Evolutionary conservation across 2,113 vertebrate species (phyloP), one percentile per base, ranked within the genome.

Genomic region (Orientallactaga bullata): DNA sequence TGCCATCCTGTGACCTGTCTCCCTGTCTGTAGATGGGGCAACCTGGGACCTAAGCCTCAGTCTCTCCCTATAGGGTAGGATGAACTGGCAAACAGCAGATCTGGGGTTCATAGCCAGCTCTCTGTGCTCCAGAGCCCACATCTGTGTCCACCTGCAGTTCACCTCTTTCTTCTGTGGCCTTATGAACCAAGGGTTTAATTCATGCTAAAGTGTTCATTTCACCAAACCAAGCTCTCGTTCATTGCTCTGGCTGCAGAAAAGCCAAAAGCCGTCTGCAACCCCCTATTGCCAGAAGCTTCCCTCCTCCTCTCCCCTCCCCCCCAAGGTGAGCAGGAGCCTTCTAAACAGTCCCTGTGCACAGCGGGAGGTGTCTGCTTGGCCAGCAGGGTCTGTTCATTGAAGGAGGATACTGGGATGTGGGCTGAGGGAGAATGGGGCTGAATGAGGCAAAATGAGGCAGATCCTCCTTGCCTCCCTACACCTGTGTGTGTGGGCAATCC

Each of bases 221-320:
- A 65, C 18, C 24, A 81, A 61, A 16, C 35, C 35, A 65, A 78
- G 55, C 47, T 77, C 71, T 51, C 4, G 26, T 16, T 78, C 47
- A 65, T 37, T 9, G 65, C 82, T 42, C 58, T 17, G 47, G 0
- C 1, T 60, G 65, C 55, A 87, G 47, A 63, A 13, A 2, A 24
- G 30, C 61, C 66, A 28, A 26, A 85, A 76, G 61, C 37, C 37
- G 21, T 30, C 58, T 79, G 32, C 35, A 18, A 24, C 10, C 37
- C 10, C 37, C 68, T 15, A 61, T 7, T 2, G 32, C 51, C 30
- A 15, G 60, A 2, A 15, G 61, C 16, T 1, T 7, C 83, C 51
- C 7, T 1, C 23, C 4, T 4, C 68, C 9, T 1, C 6, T 20
- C n/a, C n/a, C n/a, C n/a, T n/a, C n/a, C n/a, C n/a, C n/a, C n/a